These are phyloP conservation scores for Nemotelus pantherinus DNA, from an alignment of 2,888 invertebrate genomes.

Conservation along the genomic window DNA sequence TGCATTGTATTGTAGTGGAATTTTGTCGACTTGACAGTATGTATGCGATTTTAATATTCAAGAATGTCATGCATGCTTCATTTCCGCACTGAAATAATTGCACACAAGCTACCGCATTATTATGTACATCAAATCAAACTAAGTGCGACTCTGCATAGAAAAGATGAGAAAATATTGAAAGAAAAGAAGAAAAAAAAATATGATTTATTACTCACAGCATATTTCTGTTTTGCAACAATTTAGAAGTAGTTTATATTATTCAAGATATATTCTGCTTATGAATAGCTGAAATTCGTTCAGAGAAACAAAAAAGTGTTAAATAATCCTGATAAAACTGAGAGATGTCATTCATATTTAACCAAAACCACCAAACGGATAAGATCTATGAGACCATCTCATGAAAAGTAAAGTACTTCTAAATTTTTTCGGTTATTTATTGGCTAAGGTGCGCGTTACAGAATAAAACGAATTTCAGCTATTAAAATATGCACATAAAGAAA, in stretches of 20 bases:
- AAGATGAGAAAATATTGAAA: background rate
- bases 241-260: constrained; percentile 10
- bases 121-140: background rate
- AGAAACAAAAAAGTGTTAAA: background rate
- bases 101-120: background rate
- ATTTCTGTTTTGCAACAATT: constrained; percentile 9
- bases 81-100: background rate
- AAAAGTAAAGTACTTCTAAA: constrained; percentile 37
- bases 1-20: background rate
- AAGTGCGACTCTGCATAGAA: background rate
- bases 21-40: background rate
- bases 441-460: background rate
- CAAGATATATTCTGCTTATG: constrained; percentile 15
- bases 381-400: background rate
- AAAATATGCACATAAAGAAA: constrained; percentile 18
- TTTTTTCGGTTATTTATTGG: constrained; percentile 19
- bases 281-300: constrained; percentile 40
- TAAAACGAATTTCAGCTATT: constrained; percentile 39
- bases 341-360: background rate
- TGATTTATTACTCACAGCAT: constrained; percentile 7
- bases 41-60: background rate
- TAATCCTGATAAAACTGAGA: background rate
- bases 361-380: background rate
- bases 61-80: background rate
- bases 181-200: background rate